Base-by-base conservation (phyloP, 1,140 invertebrate genomes). In the Apis florea region DNA sequence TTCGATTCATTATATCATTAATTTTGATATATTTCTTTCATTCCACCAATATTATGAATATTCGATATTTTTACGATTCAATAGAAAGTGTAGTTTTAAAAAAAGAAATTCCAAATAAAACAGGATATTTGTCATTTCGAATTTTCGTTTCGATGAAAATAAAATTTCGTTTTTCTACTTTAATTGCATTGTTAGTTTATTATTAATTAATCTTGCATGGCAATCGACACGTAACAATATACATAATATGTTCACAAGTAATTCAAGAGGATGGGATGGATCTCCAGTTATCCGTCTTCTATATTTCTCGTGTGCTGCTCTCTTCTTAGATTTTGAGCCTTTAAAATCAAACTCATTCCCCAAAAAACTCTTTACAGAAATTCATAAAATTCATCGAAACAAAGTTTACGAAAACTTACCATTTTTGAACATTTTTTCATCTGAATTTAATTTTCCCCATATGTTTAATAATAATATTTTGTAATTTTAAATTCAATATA, bases 131-230 rank as follows among this genome's bases (percentile, higher is more conserved):
- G 31, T 40, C 31, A 59, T n/a, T 24, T 59, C 6, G 10, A 12
- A 59, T 31, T 31, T 31, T 19, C 0, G 1, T 31, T 15, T 31
- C 26, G 31, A 17, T 40, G 31, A 66, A 12, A 13, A 40, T 66
- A 15, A 31, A 47, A 49, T 26, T 21, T 24, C 17, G 24, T 24
- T 53, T 15, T 0, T 19, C 26, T 13, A 31, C 1, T n/a, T 64
- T 79, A 74, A 63, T 81, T 73, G 79, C 79, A 81, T 81, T 81
- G 79, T 81, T 81, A 81, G 79, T 81, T 81, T 81, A 81, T 81
- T 81, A 75, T 79, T 72, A 72, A 75, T 66, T 81, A 64, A 81
- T 66, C 66, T 75, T 81, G 79, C 63, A 81, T 81, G 79, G 79
- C 79, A 81, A 75, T 81, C 79, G 79, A 75, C 72, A 66, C 79